Conservation (phyloP, 2,797 vertebrate genomes). For the Loriculus beryllinus region DNA sequence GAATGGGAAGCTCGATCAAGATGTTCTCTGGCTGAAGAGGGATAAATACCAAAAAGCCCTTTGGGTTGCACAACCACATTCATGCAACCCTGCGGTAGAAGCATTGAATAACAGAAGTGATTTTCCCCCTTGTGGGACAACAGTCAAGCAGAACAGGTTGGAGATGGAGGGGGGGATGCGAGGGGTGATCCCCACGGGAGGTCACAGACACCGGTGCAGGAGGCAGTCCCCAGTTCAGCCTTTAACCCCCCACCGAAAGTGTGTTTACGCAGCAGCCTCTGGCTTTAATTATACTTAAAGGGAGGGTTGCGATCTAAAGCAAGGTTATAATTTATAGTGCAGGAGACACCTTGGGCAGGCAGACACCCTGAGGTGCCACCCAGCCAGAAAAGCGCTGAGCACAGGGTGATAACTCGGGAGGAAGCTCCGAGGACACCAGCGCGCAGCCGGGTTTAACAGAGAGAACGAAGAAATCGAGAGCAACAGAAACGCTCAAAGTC, state of each 20-base stretch:
- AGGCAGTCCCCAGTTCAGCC: neutral
- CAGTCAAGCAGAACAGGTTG: neutral
- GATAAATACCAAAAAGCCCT: conserved; percentile 20
- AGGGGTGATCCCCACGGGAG: neutral
- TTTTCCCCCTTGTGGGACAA: neutral
- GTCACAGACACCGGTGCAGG: neutral
- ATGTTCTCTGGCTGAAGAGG: neutral
- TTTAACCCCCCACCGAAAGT: neutral
- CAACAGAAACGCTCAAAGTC: neutral
- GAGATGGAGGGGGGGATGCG: neutral
- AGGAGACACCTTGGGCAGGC: conserved; percentile 41
- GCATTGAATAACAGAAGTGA: neutral
- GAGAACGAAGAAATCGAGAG: neutral
- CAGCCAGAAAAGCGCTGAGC: neutral
- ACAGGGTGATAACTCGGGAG: neutral
- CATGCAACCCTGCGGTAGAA: neutral
- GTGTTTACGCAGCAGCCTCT: neutral
- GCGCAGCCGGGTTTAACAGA: neutral
- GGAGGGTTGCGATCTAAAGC: conserved; percentile 20
- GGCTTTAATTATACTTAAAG: conserved; percentile 37
- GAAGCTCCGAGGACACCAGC: neutral
- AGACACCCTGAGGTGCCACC: conserved; percentile 35
- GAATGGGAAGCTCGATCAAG: conserved; percentile 36
- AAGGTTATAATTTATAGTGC: conserved; percentile 53
- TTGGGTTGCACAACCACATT: conserved; percentile 20